Evolutionary conservation across 2,888 invertebrate species (phyloP).

Genomic region (Bellardia pandia): DNA sequence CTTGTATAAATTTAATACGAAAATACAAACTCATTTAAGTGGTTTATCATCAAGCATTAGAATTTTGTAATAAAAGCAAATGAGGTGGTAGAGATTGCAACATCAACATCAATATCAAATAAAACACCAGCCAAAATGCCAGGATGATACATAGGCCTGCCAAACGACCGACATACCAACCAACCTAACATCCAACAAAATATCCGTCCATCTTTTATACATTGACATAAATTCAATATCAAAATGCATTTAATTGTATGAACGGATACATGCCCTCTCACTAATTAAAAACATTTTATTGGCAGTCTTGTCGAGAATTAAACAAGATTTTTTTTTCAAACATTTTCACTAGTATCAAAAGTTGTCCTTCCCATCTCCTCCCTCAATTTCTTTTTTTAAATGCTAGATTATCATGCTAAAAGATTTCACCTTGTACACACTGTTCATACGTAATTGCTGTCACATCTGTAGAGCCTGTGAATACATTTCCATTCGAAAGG

Average conservation of each 20-base stretch:
- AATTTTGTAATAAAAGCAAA: conserved; percentile 21
- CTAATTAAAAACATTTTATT: conserved; percentile 39
- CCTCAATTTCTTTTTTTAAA: neutral
- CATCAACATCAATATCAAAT: conserved; percentile 17
- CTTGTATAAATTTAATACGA: conserved; percentile 5
- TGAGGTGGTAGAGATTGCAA: neutral
- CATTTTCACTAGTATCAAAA: neutral
- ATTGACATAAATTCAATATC: conserved; percentile 62
- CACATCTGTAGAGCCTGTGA: conserved; percentile 24
- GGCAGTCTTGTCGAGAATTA: no score
- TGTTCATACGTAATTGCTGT: conserved; percentile 32
- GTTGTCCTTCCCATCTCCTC: neutral
- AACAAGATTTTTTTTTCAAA: neutral
- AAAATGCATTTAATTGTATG: conserved; percentile 49
- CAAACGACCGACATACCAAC: neutral
- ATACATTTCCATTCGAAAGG: conserved; percentile 30
- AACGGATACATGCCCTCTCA: conserved; percentile 9
- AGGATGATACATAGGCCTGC: neutral
- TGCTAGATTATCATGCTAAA: conserved; percentile 8
- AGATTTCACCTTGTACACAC: conserved; percentile 25
- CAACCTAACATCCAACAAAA: neutral
- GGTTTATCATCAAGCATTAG: conserved; percentile 16
- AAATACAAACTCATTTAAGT: conserved; percentile 25
- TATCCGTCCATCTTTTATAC: conserved; percentile 17
- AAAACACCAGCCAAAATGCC: neutral